Evolutionary conservation across 2,888 invertebrate genomes (phyloP).

Genomic region (Ectobius pallidus): DNA sequence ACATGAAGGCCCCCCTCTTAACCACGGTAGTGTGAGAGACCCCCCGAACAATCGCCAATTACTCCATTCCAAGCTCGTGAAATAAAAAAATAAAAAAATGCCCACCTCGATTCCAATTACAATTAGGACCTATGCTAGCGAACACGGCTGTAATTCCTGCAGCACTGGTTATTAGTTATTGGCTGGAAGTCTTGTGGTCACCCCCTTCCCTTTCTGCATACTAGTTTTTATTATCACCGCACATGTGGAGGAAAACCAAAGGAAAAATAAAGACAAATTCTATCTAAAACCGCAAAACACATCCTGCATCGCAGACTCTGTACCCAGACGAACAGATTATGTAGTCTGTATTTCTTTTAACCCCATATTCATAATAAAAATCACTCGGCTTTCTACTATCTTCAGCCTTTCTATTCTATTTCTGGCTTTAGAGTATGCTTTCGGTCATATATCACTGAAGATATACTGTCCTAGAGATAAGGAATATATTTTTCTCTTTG

Average conservation of each 20-base stretch:
- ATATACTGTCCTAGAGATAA: too few relatives aligned
- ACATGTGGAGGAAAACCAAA: neutral
- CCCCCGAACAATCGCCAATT: constrained; percentile 25
- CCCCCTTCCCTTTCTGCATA: neutral
- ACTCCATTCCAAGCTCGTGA: constrained; percentile 4
- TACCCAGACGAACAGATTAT: too few relatives aligned
- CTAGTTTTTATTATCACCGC: neutral
- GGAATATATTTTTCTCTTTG: too few relatives aligned
- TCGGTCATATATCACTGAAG: too few relatives aligned
- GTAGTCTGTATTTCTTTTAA: too few relatives aligned
- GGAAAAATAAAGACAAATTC: neutral
- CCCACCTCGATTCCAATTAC: constrained; percentile 16
- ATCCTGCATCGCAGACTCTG: neutral
- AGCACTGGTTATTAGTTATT: constrained; percentile 9
- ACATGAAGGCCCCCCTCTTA: too few relatives aligned
- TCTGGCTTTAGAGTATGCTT: too few relatives aligned
- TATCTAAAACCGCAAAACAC: neutral
- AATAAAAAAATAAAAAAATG: neutral
- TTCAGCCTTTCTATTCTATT: too few relatives aligned
- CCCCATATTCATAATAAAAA: too few relatives aligned
- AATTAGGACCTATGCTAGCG: constrained; percentile 6
- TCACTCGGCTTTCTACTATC: too few relatives aligned
- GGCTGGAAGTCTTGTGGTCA: neutral
- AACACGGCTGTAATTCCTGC: constrained; percentile 10
- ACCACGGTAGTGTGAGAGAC: neutral